Evolutionary conservation across 2,113 vertebrate genomes (phyloP).

Genomic region (Mastomys coucha): DNA sequence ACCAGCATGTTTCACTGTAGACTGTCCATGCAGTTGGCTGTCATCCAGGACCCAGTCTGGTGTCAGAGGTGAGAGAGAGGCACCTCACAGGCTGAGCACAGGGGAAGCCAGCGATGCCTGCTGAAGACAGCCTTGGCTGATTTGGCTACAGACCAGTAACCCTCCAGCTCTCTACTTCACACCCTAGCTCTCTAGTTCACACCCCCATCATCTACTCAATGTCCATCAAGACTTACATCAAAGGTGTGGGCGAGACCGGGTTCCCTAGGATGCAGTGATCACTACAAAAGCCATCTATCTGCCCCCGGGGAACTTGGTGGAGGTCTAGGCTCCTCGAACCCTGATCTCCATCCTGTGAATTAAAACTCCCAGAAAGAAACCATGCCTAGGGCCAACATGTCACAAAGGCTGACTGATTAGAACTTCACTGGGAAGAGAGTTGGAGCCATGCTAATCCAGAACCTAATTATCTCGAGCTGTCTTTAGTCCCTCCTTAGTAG

Average conservation of each 20-base stretch:
- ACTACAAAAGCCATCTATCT: neutral
- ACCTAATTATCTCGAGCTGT: neutral
- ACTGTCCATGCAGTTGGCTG: no score
- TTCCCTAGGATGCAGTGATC: rapidly evolving
- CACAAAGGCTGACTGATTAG: neutral
- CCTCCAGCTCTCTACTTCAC: neutral
- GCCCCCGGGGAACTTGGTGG: no score
- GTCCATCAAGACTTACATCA: neutral
- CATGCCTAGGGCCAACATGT: neutral
- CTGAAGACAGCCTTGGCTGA: neutral
- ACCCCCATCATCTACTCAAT: no score
- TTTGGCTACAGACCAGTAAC: neutral
- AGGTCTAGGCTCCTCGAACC: neutral
- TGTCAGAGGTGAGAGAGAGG: neutral
- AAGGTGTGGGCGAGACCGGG: rapidly evolving
- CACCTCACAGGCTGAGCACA: neutral
- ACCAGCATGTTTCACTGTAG: neutral
- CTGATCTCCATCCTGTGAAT: neutral
- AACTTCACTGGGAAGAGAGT: neutral
- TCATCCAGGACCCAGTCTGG: neutral
- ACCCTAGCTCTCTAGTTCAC: neutral
- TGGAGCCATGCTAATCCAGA: neutral
- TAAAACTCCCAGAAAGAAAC: neutral
- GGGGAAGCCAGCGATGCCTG: neutral
- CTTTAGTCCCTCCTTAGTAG: neutral